Evolutionary conservation across 2,888 invertebrate species (phyloP), one percentile per base, ranked within the genome.

Genomic region (Melanophora roralis): DNA sequence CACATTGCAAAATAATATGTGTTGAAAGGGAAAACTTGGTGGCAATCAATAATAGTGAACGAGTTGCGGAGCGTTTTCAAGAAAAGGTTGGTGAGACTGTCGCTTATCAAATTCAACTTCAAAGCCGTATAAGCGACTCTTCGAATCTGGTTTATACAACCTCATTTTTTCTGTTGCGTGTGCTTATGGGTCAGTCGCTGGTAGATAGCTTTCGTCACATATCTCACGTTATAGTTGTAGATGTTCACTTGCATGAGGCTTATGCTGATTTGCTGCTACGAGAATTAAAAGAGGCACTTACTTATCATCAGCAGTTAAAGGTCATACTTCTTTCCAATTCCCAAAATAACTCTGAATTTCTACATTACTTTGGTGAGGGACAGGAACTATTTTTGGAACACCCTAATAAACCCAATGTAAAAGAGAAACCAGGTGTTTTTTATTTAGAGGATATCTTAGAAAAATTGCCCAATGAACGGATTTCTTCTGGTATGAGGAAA

Each of bases 201-300:
- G 74, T 83, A n/a, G 83, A 85, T 4, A 82, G 85, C 19, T 86
- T 87, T 77, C 82, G 82, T 0, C 83, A 84, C 45, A 84, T 86
- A 34, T 96, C 97, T 0, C 98, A 98, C 89, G 91, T 96, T 38
- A 93, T 96, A 75, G 92, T 98, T 85, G 98, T 98, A 89, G 98
- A 98, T 90, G 94, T 98, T 19, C 98, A 98, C 89, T 96, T 98
- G 88, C 92, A 98, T 0, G 97, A 98, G 89, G 93, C 95, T 85
- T 94, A 96, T 88, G 94, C 95, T 78, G 98, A 98, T 91, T 97
- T 98, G 14, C 71, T 98, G 49, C 91, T 98, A 69, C 94, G 96
- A 71, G 95, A 95, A 12, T 89, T 98, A 62, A 92, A 94, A 43
- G 95, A 96, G 85, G 92, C 93, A 3, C 88, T 97, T 45, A 90